Percentiles rank a stretch among this genome's conserved stretches.
phyloP scores from a whole-genome alignment of 2,797 vertebrate species.

The Petrocephalus sullivani region DNA sequence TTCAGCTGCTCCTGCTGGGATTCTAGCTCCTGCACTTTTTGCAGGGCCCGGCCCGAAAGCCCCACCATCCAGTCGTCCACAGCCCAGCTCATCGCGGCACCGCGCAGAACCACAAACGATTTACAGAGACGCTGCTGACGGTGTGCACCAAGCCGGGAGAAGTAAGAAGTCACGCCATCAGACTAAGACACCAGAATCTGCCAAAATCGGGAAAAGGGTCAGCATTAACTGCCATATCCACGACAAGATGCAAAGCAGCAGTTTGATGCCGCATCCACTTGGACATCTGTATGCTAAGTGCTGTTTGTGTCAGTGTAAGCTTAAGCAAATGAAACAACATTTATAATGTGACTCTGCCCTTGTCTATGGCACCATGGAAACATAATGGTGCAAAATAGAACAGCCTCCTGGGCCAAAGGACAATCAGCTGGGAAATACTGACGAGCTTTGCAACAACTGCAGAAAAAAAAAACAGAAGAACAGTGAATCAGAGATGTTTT shows the following conservation, averaged over 20 bases:
- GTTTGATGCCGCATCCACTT: neutral
- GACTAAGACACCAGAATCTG: neutral
- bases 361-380: conserved; percentile 2
- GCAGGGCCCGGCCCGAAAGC: conserved; percentile 61
- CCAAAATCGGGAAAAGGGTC: neutral
- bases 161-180: neutral
- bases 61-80: conserved; percentile 73
- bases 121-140: neutral
- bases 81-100: conserved; percentile 66
- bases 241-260: conserved; percentile 5
- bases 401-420: neutral
- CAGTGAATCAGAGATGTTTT: neutral
- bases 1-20: conserved; percentile 61
- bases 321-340: neutral
- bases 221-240: neutral
- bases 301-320: neutral
- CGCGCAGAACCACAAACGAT: neutral
- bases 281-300: neutral
- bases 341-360: neutral
- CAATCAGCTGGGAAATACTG: conserved; percentile 12
- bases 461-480: neutral
- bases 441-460: conserved; percentile 3
- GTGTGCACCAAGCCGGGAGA: neutral
- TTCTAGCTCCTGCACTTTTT: conserved; percentile 68
- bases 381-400: conserved; percentile 17